Base-by-base conservation (phyloP, 1,140 invertebrate species). In the Pararge aegeria region DNA sequence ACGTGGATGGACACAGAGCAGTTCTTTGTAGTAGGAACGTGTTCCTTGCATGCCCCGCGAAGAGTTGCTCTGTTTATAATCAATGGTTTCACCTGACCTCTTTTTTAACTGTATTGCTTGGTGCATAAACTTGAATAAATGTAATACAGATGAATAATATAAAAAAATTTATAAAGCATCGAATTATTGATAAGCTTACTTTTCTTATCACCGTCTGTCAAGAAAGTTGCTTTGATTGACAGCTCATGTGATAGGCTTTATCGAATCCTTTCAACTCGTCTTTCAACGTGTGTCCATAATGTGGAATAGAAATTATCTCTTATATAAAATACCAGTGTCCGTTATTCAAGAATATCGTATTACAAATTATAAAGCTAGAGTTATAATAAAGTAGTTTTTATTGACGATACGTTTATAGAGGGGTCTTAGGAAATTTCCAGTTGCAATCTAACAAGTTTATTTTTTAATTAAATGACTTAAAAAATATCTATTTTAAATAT, bases 261-360 rank as follows among this genome's bases (percentile, higher is more conserved):
- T 51, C 49, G 19, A 19, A 34, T 51, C 49, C 29, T 15, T 37
- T 34, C 29, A 10, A 19, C 49, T 34, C 19, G 49, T 37, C 49
- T 34, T 12, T 51, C 49, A 34, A 34, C 16, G 15, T 51, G n/a
- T 34, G 34, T 34, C 34, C 34, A 16, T 37, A 18, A 51, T 37
- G 27, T 51, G 24, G 49, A 29, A 51, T 34, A 34, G 12, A 18
- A 30, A 38, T 7, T 16, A 29, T 16, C 13, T 51, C 12, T 27
- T 5, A n/a, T 7, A 51, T 12, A 34, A n/a, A 20, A 24, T 40
- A 54, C 37, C n/a, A 37, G 7, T 54, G 9, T 7, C 37, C 21
- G 16, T 19, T 20, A 30, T 19, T 40, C 34, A 15, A 19, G 38
- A 21, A 12, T 24, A 1, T 34, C 30, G 30, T 34, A 34, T 34